Conservation (phyloP, 2,797 vertebrate species). For the Spatula versicolor region DNA sequence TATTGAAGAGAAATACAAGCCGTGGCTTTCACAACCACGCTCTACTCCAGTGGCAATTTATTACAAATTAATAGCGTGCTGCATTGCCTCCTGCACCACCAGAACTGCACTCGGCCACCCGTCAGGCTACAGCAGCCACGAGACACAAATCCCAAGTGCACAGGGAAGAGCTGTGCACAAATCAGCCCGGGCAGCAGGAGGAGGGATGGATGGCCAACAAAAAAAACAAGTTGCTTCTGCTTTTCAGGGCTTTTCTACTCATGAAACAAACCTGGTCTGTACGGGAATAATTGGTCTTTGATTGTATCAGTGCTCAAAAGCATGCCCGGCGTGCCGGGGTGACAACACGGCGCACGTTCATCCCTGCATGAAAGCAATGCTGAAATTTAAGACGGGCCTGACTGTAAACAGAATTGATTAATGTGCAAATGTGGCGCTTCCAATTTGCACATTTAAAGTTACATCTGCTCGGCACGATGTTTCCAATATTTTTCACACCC, state of each 20-base stretch:
- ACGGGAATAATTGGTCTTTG: background rate
- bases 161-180: background rate
- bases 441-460: background rate
- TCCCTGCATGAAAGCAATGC: background rate
- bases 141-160: background rate
- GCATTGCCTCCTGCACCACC: background rate
- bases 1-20: constrained; percentile 60
- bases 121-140: background rate
- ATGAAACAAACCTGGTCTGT: accelerated
- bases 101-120: background rate
- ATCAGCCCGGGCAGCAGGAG: background rate
- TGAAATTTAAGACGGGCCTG: background rate
- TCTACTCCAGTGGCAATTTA: constrained; percentile 27
- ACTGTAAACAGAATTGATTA: background rate
- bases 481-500: background rate
- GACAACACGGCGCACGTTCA: accelerated
- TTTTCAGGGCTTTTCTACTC: background rate
- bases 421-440: background rate
- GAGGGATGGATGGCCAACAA: background rate
- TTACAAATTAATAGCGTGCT: constrained; percentile 48
- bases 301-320: background rate
- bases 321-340: accelerated
- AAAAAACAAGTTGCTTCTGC: background rate
- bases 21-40: background rate
- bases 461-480: background rate